Evolutionary conservation across 2,797 vertebrate species (phyloP), one percentile per base, ranked within the genome.

Genomic region (Tarsius wallacei): DNA sequence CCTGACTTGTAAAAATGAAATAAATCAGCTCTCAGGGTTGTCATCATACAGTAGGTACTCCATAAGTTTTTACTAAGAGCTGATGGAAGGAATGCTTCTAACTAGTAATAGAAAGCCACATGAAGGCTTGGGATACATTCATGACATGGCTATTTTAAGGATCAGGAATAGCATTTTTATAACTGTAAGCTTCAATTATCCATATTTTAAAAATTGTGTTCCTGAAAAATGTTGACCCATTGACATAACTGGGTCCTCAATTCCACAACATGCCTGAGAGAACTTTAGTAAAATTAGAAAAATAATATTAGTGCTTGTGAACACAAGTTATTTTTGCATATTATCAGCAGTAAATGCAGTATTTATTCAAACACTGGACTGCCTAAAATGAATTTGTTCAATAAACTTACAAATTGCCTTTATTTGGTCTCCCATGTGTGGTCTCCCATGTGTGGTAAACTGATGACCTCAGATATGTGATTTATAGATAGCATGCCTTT

Each of bases 261-360:
- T 87, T 73, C 87, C 59, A 97, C 31, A 90, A 90, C 80, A 80
- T 81, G 51, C 73, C 51, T 71, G 51, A 84, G 3, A 81, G 22
- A 70, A 78, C 77, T 83, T 71, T 22, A 83, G 31, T n/a, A 95
- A 84, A 96, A 84, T 82, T 83, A 90, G 14, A 51, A 33, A 76
- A 90, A 80, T 33, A 95, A 80, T 82, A 82, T 68, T 85, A 80
- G 88, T 85, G 4, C 2, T 76, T 63, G 11, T 68, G n/a, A 73
- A 83, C 5, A 85, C 5, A 47, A 47, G 76, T 83, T 94, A 85
- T 93, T 71, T 97, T 81, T 88, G 33, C 78, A n/a, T 77, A 53
- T n/a, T 10, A 42, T 89, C 10, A 33, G 36, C 33, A 90, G 7
- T 94, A 92, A 91, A 68, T 78, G 22, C 61, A 68, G 22, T 70